Evolutionary conservation across 2,113 vertebrate species (phyloP).

Genomic region (Gavia stellata): DNA sequence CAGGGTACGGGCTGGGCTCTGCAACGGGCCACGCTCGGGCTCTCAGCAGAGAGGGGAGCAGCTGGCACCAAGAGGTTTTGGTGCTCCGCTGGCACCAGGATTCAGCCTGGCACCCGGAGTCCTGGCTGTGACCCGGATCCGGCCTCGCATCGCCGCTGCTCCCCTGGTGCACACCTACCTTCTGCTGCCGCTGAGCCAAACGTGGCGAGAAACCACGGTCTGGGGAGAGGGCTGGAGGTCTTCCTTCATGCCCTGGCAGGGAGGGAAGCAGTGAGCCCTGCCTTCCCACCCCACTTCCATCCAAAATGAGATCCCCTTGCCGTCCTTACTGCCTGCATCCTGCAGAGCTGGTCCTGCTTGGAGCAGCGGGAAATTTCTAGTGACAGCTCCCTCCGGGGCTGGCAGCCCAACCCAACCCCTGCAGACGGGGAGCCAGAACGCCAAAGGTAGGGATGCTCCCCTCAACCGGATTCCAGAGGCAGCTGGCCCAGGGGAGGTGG

Average conservation of each 20-base stretch:
- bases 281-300: not conserved
- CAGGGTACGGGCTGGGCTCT: not conserved
- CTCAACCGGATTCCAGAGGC: rapidly evolving
- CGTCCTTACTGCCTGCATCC: rapidly evolving
- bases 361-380: not conserved
- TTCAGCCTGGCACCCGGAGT: not conserved
- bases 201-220: rapidly evolving
- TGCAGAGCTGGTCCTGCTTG: not conserved
- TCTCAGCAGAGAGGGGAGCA: not conserved
- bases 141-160: too few relatives aligned
- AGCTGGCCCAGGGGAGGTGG: not conserved
- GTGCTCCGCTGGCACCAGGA: not conserved
- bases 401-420: not conserved
- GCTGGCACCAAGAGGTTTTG: rapidly evolving
- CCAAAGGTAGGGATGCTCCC: not conserved
- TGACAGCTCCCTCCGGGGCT: rapidly evolving
- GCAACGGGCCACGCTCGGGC: rapidly evolving
- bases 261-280: not conserved
- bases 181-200: rapidly evolving
- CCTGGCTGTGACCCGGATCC: rapidly evolving
- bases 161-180: not conserved
- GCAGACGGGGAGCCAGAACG: not conserved
- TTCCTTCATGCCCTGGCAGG: not conserved
- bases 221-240: not conserved
- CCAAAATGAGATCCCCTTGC: not conserved